phyloP scores from a whole-genome alignment of 2,888 invertebrate species.

The Habroteleia sp. region DNA sequence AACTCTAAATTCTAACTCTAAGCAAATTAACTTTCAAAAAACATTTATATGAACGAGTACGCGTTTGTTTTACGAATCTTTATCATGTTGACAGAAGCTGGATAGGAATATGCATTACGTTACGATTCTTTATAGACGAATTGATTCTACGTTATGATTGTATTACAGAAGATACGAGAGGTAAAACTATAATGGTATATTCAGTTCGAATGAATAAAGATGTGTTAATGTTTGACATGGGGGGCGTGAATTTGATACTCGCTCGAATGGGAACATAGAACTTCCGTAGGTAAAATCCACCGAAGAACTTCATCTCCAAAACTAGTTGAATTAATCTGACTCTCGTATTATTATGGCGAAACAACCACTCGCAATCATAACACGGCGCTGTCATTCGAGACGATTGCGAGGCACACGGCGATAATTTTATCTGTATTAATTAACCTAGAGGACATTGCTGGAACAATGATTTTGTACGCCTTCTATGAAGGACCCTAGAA shows the following conservation, averaged over 20 bases:
- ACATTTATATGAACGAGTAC: constrained; percentile 60
- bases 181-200: constrained; percentile 29
- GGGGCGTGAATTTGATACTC: constrained; percentile 49
- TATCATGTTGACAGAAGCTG: constrained; percentile 59
- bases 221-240: constrained; percentile 42
- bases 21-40: constrained; percentile 43
- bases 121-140: constrained; percentile 44
- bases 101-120: constrained; percentile 58
- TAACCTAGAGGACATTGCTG: constrained; percentile 77
- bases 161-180: constrained; percentile 28
- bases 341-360: constrained; percentile 51
- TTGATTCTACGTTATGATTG: constrained; percentile 40
- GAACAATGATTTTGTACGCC: constrained; percentile 79
- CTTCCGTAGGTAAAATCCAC: constrained; percentile 51
- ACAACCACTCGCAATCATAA: constrained; percentile 51
- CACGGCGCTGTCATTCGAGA: constrained; percentile 39
- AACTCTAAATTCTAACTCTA: no score
- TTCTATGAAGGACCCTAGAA: constrained; percentile 79
- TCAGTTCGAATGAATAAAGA: constrained; percentile 30
- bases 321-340: constrained; percentile 61
- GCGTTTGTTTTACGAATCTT: constrained; percentile 59
- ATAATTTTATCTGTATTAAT: constrained; percentile 77
- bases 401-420: constrained; percentile 67
- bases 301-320: constrained; percentile 57
- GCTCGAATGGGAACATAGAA: constrained; percentile 53